phyloP scores from a whole-genome alignment of 2,888 invertebrate species.

The Leptopterna dolabrata region DNA sequence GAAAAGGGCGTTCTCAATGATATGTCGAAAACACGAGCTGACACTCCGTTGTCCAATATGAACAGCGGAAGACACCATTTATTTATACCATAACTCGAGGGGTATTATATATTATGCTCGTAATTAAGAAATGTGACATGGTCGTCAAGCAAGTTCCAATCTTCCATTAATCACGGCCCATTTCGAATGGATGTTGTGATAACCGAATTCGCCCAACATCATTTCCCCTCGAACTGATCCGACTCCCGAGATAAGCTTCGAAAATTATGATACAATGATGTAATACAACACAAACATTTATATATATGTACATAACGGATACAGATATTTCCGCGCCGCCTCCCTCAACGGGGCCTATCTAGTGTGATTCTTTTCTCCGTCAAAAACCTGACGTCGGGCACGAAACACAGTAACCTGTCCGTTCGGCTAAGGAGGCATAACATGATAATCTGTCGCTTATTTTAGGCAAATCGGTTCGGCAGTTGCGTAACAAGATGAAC shows the following conservation, averaged over 20 bases:
- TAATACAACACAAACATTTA: neutral
- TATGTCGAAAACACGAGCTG: too few species aligned
- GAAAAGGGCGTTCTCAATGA: too few species aligned
- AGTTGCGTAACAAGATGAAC: neutral
- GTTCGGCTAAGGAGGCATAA: neutral
- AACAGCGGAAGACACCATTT: too few species aligned
- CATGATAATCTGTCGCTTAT: neutral
- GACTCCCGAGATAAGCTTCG: neutral
- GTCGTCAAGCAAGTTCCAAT: too few species aligned
- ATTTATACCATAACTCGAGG: too few species aligned
- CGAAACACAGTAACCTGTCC: neutral
- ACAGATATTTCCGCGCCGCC: neutral
- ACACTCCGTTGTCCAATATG: too few species aligned
- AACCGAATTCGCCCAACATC: too few species aligned
- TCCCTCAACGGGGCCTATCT: neutral
- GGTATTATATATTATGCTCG: too few species aligned
- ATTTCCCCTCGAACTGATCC: neutral
- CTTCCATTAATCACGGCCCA: too few species aligned
- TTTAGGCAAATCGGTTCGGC: neutral
- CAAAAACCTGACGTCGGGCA: neutral
- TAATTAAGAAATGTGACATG: too few species aligned
- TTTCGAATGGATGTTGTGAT: too few species aligned
- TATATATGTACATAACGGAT: neutral
- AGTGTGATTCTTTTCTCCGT: neutral
- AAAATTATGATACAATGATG: neutral